Base-by-base conservation (phyloP, 2,797 vertebrate species). In the Amblyraja radiata region DNA sequence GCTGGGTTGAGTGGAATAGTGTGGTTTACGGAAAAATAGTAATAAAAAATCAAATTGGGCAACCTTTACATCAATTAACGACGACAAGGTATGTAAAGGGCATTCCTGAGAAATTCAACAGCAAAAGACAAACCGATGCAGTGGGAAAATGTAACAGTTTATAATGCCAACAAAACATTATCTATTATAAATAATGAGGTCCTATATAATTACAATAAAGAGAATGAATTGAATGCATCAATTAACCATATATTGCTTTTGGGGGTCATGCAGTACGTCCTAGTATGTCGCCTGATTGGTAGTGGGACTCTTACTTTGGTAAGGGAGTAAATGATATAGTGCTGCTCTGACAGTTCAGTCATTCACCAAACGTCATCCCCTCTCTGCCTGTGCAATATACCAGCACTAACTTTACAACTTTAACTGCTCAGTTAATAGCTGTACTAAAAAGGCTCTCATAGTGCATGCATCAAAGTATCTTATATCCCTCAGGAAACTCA, bases 321-420 rank as follows among this genome's bases (percentile, higher is more conserved):
- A 14, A 88, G 61, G 16, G 63, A 88, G 84, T 88, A 88, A 88
- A 32, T 88, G 84, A 88, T 88, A 88, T 68, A 32, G 61, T 32
- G 61, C n/a, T 88, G 63, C 18, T 65, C 11, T 88, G 61, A 88
- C 63, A 88, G n/a, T 65, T 88, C 61, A 88, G 63, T 88, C 84
- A 88, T 68, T 88, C 84, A 36, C 61, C 84, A 88, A 88, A 88
- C 63, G 84, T 88, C 84, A 88, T 68, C 61, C n/a, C n/a, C 84
- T 88, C n/a, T 2, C 61, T 32, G 83, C 83, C 58, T 36, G n/a
- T 68, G 36, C 84, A 63, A 86, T 86, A 86, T 86, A 86, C 83
- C 61, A 88, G 61, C 84, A 88, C 61, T 88, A 88, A 88, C 61
- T 88, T 88, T 32, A 16, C 65, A 88, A 36, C 61, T 68, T 88